Evolutionary conservation across 2,797 vertebrate genomes (phyloP).

Genomic region (Xiphophorus birchmanni): DNA sequence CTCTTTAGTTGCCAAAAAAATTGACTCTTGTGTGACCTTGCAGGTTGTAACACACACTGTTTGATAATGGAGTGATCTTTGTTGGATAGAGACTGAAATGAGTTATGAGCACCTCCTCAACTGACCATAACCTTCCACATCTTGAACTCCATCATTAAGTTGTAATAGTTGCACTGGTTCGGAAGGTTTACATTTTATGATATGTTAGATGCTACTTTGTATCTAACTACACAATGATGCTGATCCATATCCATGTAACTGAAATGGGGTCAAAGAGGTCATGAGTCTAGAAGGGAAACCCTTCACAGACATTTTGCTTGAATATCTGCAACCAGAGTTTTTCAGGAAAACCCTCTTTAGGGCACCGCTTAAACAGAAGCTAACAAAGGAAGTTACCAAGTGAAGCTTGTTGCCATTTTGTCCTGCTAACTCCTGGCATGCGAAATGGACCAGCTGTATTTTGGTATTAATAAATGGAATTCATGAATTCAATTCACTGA

Average conservation of each 20-base stretch:
- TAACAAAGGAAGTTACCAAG: no score
- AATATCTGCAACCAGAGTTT: neutral
- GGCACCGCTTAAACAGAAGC: no score
- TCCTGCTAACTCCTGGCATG: no score
- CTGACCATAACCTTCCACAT: neutral
- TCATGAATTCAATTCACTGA: no score
- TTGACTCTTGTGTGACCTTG: neutral
- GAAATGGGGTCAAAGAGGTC: neutral
- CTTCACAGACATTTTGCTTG: neutral
- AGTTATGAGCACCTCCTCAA: neutral
- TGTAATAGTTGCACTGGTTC: neutral
- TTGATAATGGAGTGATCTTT: neutral
- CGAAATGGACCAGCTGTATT: no score
- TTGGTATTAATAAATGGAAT: no score
- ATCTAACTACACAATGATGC: neutral
- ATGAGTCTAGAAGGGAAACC: neutral
- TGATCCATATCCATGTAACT: neutral
- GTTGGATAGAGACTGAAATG: neutral
- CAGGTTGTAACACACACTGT: neutral
- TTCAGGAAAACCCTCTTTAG: neutral
- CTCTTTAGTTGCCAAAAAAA: neutral
- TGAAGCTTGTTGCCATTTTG: no score
- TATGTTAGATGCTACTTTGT: neutral
- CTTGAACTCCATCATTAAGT: neutral
- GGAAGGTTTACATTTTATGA: neutral